Percentiles rank a stretch among this genome's conserved stretches.
phyloP scores from a whole-genome alignment of 2,888 invertebrate genomes.

The Catocala nupta region DNA sequence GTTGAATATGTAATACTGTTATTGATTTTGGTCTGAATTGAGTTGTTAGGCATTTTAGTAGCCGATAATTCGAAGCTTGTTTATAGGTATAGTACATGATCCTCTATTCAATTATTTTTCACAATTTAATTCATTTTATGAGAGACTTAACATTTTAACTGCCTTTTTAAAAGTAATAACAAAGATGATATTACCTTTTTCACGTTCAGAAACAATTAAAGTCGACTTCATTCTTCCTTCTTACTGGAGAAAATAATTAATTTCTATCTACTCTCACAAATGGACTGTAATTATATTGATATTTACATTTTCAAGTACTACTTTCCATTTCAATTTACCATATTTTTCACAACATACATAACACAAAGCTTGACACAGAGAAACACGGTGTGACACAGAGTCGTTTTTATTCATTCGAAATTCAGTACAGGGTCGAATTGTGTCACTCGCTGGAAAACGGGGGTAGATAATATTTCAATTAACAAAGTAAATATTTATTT shows the following conservation, averaged over 20 bases:
- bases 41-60: background rate
- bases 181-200: background rate
- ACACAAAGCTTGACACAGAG: background rate
- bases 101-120: too few relatives aligned
- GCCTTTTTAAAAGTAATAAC: too few relatives aligned
- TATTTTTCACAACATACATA: slow-evolving; percentile 10
- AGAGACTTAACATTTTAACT: too few relatives aligned
- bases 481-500: slow-evolving; percentile 67
- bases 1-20: slow-evolving; percentile 71
- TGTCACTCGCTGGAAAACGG: slow-evolving; percentile 27
- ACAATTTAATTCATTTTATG: too few relatives aligned
- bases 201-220: background rate
- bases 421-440: slow-evolving; percentile 9
- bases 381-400: slow-evolving; percentile 5
- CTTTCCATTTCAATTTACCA: slow-evolving; percentile 23
- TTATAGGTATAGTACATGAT: too few relatives aligned
- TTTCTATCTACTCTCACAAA: background rate
- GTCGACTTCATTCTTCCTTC: background rate
- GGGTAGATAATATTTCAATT: slow-evolving; percentile 66
- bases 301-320: slow-evolving; percentile 1
- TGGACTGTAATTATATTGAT: slow-evolving; percentile 1
- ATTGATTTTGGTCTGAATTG: slow-evolving; percentile 61
- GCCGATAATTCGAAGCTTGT: too few relatives aligned
- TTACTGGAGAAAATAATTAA: background rate
- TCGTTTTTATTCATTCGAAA: background rate